Evolutionary conservation across 2,113 vertebrate genomes (phyloP), one percentile per base, ranked within the genome.

Genomic region (Axis porcinus): DNA sequence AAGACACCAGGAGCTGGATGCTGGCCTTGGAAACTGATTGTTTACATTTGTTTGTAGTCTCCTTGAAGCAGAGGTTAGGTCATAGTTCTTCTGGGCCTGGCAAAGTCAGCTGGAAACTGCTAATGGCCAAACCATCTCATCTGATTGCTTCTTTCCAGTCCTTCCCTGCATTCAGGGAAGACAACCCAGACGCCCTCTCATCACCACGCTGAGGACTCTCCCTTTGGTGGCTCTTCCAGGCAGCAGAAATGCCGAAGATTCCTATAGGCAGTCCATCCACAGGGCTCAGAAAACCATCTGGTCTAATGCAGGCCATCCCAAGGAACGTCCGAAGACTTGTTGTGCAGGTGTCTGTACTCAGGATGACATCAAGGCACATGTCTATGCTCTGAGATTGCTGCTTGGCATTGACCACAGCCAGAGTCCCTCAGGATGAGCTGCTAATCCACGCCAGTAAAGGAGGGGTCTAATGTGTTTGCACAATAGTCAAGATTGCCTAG

Each of bases 11-110:
- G 86, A 89, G 52, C 85, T 97, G 95, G 95, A 98, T 50, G 57
- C 83, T 6, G 64, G 91, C 78, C 98, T 98, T 98, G 54, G 97
- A 97, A 97, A 98, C 97, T 89, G 83, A 94, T 96, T 98, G 97
- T 98, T 98, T 97, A 94, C 91, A 91, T 97, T 95, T 98, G 97
- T 97, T 97, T 97, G 84, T 76, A 95, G 86, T 97, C 83, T 96
- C 64, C 95, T 95, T 64, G 96, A 98, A 98, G 96, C 85, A 74
- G 95, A 98, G 94, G 96, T 97, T 98, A 97, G 96, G 91, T 98
- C 98, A 98, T 98, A 97, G 86, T 94, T 92, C 95, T 87, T 94
- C 83, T 92, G 78, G 54, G 60, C 62, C 96, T 98, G 96, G 95
- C 94, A 96, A 58, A 89, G 58, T 97, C 85, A 93, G 93, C 79